Evolutionary conservation across 1,140 invertebrate genomes (phyloP).

Genomic region (Mycetomoellerius zeteki): DNA sequence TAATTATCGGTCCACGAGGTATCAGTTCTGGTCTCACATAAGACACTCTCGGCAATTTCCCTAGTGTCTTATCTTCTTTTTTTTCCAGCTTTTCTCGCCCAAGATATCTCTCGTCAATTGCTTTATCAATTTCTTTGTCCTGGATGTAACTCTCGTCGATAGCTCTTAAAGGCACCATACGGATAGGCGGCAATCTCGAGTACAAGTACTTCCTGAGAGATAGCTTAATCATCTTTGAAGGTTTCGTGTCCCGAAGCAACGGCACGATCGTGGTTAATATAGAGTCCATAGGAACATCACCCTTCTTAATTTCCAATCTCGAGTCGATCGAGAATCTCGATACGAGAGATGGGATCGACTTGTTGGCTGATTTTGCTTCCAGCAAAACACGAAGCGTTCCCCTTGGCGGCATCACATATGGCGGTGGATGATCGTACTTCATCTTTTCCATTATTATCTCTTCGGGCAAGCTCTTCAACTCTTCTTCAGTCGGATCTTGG

Average conservation of each 20-base stretch:
- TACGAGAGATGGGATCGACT: constrained; percentile 82
- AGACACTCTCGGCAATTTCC: constrained; percentile 69
- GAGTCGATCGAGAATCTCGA: constrained; percentile 85
- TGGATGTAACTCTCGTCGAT: constrained; percentile 81
- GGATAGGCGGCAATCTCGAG: constrained; percentile 75
- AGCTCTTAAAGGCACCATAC: constrained; percentile 80
- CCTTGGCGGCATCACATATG: constrained; percentile 79
- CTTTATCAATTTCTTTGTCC: constrained; percentile 66
- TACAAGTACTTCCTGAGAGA: constrained; percentile 78
- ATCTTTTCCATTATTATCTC: constrained; percentile 79
- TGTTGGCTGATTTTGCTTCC: constrained; percentile 82
- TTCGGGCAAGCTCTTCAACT: constrained; percentile 63
- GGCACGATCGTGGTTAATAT: constrained; percentile 20
- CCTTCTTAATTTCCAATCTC: constrained; percentile 77
- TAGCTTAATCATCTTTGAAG: constrained; percentile 80
- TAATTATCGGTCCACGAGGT: constrained; percentile 83
- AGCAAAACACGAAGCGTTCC: constrained; percentile 79
- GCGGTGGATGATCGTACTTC: constrained; percentile 80
- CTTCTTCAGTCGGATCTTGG: constrained; percentile 57
- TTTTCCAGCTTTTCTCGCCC: background rate
- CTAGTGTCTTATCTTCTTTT: background rate
- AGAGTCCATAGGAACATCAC: constrained; percentile 53
- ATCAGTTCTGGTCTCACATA: constrained; percentile 74
- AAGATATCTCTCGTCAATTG: constrained; percentile 56
- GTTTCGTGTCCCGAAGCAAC: constrained; percentile 29